Evolutionary conservation across 2,888 invertebrate genomes (phyloP).

Genomic region (Spisula solida): DNA sequence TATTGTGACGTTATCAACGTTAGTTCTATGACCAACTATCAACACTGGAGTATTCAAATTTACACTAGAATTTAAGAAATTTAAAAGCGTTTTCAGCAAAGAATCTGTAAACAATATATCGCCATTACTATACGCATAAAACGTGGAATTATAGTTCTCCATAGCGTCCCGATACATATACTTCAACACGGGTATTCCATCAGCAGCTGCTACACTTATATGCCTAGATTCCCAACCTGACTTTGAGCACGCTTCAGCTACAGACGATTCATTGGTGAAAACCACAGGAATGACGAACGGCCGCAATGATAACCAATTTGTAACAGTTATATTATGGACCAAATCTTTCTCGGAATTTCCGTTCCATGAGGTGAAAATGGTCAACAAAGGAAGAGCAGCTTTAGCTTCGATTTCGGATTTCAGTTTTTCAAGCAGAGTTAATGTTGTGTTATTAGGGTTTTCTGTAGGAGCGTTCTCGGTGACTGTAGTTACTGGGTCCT

Average conservation of each 20-base stretch:
- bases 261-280: slow-evolving; percentile 73
- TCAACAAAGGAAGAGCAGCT: slow-evolving; percentile 70
- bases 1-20: slow-evolving; percentile 76
- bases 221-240: slow-evolving; percentile 76
- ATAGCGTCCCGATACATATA: slow-evolving; percentile 81
- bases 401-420: slow-evolving; percentile 51
- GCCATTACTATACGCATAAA: slow-evolving; percentile 82
- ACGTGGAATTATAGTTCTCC: slow-evolving; percentile 73
- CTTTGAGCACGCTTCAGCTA: slow-evolving; percentile 60
- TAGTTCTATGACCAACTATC: slow-evolving; percentile 76
- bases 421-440: slow-evolving; percentile 25
- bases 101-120: slow-evolving; percentile 81
- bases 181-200: slow-evolving; percentile 79
- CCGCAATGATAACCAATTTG: slow-evolving; percentile 76
- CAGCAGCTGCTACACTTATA: slow-evolving; percentile 70
- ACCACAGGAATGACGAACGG: slow-evolving; percentile 76
- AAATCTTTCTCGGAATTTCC: slow-evolving; percentile 70
- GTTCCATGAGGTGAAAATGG: slow-evolving; percentile 80
- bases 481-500: neutral
- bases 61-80: slow-evolving; percentile 46
- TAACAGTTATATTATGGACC: slow-evolving; percentile 76
- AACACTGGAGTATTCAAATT: slow-evolving; percentile 66
- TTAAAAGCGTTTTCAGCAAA: slow-evolving; percentile 71
- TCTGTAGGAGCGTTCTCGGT: neutral
- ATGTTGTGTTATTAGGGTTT: neutral